These are phyloP conservation scores for Stictonetta naevosa DNA, from an alignment of 2,113 vertebrate genomes.

Conservation along the genomic window DNA sequence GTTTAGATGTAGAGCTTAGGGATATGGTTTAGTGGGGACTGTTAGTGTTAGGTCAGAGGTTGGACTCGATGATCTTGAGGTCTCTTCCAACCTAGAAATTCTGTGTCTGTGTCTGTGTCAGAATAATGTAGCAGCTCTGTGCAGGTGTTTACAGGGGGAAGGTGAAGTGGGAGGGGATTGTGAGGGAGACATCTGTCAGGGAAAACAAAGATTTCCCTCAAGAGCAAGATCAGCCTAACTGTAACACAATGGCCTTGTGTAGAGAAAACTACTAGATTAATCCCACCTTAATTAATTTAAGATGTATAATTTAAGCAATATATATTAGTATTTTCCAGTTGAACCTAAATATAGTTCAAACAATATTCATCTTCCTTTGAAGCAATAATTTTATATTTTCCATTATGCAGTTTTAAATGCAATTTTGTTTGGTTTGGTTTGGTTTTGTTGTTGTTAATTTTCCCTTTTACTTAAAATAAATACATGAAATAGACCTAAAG, in stretches of 20 bases:
- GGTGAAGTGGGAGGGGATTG: neutral
- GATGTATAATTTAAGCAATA: neutral
- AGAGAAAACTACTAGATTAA: neutral
- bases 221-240: neutral
- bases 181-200: neutral
- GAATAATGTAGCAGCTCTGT: neutral
- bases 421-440: neutral
- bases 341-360: neutral
- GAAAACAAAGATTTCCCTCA: neutral
- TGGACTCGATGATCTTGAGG: no score
- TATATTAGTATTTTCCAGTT: neutral
- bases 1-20: no score
- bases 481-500: neutral
- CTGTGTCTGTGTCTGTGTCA: no score
- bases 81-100: no score
- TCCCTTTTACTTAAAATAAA: neutral
- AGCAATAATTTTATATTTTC: neutral
- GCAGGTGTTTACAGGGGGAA: neutral
- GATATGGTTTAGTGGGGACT: no score
- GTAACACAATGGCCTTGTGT: neutral
- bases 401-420: neutral
- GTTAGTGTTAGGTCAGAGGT: no score
- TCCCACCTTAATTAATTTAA: neutral
- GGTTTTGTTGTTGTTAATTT: no score
- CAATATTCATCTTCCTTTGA: neutral